Percentiles rank a stretch among this genome's conserved stretches.
Conservation (phyloP, 1,140 invertebrate genomes). For the Amphibalanus amphitrite region DNA sequence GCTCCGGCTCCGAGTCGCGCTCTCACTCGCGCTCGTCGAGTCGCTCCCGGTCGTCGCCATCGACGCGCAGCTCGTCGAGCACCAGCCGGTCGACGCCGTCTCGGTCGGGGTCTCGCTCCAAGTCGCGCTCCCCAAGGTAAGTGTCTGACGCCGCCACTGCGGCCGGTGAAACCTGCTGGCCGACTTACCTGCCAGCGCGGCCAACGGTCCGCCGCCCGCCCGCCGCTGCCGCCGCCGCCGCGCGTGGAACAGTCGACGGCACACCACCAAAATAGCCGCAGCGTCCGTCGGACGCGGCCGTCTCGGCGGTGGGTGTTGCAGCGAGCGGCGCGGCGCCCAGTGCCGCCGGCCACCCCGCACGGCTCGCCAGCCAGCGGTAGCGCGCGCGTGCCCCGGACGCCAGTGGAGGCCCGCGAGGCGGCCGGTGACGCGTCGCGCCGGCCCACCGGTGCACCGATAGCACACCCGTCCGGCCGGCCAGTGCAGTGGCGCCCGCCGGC, state of each 20-base stretch:
- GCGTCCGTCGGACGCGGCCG: too few relatives aligned
- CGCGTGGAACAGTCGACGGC: neutral
- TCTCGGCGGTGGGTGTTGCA: neutral
- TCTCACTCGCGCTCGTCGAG: neutral
- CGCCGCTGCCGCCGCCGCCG: too few relatives aligned
- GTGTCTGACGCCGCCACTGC: neutral
- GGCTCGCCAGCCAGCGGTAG: neutral
- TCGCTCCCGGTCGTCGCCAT: neutral
- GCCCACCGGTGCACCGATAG: too few relatives aligned
- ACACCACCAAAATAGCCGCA: neutral
- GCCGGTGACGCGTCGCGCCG: neutral
- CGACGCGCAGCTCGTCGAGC: neutral
- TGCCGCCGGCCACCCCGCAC: neutral
- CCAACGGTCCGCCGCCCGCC: neutral
- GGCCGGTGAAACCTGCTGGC: constrained; percentile 1
- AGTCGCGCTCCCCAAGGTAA: neutral
- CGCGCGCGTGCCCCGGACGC: neutral
- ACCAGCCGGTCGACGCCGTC: neutral
- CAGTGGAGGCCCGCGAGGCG: neutral
- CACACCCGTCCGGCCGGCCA: too few relatives aligned
- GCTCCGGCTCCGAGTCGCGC: neutral
- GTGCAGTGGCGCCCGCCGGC: too few relatives aligned
- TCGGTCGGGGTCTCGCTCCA: neutral
- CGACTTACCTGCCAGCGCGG: neutral
- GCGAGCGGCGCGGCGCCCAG: neutral